Evolutionary conservation across 2,113 vertebrate species (phyloP).

Genomic region (Oryzias woworae): DNA sequence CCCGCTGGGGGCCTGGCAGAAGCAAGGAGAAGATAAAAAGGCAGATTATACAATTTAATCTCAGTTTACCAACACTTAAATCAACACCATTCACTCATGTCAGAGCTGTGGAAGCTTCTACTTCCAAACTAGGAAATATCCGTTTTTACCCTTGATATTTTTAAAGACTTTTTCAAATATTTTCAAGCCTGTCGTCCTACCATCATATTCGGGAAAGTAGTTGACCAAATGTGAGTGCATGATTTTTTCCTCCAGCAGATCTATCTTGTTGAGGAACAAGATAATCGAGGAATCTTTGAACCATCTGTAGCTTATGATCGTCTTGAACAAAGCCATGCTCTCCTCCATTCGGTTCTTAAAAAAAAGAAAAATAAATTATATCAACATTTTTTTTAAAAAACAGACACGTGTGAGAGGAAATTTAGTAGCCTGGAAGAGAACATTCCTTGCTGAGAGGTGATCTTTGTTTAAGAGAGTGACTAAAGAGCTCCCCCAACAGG

Average conservation of each 20-base stretch:
- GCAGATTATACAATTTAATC: background rate
- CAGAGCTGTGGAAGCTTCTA: too few species aligned
- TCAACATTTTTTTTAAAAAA: slow-evolving; percentile 20
- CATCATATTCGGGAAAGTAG: slow-evolving; percentile 88
- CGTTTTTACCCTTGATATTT: background rate
- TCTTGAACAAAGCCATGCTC: slow-evolving; percentile 89
- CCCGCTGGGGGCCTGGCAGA: slow-evolving; percentile 80
- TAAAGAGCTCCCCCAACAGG: slow-evolving; percentile 75
- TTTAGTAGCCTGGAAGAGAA: slow-evolving; percentile 29
- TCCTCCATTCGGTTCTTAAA: slow-evolving; percentile 89
- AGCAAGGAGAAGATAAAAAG: slow-evolving; percentile 2
- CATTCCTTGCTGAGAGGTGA: slow-evolving; percentile 14
- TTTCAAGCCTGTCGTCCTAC: slow-evolving; percentile 63
- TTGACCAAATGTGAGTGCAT: slow-evolving; percentile 86
- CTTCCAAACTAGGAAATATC: background rate
- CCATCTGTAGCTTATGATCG: slow-evolving; percentile 88
- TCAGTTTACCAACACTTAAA: background rate
- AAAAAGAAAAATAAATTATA: background rate
- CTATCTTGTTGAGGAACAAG: slow-evolving; percentile 90
- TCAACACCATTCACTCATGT: background rate
- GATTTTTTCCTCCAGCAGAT: slow-evolving; percentile 89
- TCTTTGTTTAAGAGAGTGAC: slow-evolving; percentile 42
- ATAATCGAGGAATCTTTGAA: slow-evolving; percentile 87
- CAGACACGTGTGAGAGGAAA: slow-evolving; percentile 33
- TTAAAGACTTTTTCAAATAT: background rate